Evolutionary conservation across 2,888 invertebrate species (phyloP).

Genomic region (Phengaris alcon): DNA sequence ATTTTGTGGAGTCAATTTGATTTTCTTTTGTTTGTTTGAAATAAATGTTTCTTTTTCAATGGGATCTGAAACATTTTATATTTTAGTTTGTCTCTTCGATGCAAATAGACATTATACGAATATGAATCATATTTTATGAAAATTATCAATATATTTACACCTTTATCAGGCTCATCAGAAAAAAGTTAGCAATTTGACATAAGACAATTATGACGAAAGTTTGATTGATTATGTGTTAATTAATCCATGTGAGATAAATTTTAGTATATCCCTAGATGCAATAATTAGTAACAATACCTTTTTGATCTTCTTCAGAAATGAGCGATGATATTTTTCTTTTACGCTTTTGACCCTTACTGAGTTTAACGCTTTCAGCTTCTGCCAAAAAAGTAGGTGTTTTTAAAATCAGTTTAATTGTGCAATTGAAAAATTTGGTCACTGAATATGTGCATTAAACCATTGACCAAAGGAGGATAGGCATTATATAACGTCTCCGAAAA

Average conservation of each 20-base stretch:
- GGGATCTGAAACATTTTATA: constrained; percentile 1
- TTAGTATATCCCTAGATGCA: not conserved
- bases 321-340: constrained; percentile 14
- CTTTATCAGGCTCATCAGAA: too few species aligned
- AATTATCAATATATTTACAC: too few species aligned
- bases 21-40: constrained; percentile 24
- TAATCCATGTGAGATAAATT: too few species aligned
- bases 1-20: constrained; percentile 7
- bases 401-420: too few species aligned
- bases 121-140: too few species aligned
- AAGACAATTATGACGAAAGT: too few species aligned
- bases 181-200: too few species aligned
- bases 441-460: too few species aligned
- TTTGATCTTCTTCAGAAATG: constrained; percentile 17
- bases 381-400: not conserved
- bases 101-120: not conserved
- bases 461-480: too few species aligned
- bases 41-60: constrained; percentile 5
- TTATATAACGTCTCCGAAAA: too few species aligned
- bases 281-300: not conserved
- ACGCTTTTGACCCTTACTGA: constrained; percentile 5
- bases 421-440: too few species aligned
- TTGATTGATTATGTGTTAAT: too few species aligned
- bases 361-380: not conserved
- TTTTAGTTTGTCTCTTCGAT: not conserved